Conservation (phyloP, 2,888 invertebrate genomes). For the Plemyria rubiginata region DNA sequence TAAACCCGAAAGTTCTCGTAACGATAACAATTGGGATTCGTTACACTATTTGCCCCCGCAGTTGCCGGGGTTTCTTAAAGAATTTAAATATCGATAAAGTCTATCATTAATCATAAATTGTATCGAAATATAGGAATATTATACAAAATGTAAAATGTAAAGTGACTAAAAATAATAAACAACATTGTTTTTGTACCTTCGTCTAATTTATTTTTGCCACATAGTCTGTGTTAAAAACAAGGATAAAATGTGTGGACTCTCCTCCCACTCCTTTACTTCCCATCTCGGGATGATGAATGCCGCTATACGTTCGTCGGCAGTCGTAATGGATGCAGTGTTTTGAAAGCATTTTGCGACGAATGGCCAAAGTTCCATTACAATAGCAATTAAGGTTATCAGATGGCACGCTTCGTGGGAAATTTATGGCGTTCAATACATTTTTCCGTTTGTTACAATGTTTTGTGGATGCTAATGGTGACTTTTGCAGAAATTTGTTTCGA, state of each 20-base stretch:
- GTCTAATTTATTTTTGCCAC: constrained; percentile 23
- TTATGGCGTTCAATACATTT: constrained; percentile 40
- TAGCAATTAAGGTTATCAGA: constrained; percentile 44
- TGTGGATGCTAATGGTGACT: constrained; percentile 28
- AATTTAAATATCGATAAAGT: constrained; percentile 40
- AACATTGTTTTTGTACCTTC: constrained; percentile 17
- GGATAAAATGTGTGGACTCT: constrained; percentile 36
- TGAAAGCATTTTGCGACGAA: constrained; percentile 48
- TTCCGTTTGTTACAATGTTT: constrained; percentile 36
- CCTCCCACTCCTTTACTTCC: constrained; percentile 41
- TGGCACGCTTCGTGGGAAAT: constrained; percentile 32
- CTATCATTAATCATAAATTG: constrained; percentile 9
- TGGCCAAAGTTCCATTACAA: constrained; percentile 46
- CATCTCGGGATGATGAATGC: constrained; percentile 46
- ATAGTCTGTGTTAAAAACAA: constrained; percentile 36
- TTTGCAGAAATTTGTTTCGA: too few relatives aligned
- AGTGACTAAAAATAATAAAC: constrained; percentile 17
- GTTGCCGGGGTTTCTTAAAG: constrained; percentile 61
- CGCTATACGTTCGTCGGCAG: constrained; percentile 40
- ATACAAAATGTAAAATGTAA: constrained; percentile 25
- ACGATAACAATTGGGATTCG: constrained; percentile 50
- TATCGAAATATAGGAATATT: constrained; percentile 1
- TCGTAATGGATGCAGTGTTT: constrained; percentile 47
- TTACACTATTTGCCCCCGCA: constrained; percentile 63
- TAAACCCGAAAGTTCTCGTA: not conserved